Percentiles rank a stretch among this genome's conserved stretches.
Evolutionary conservation across 2,113 vertebrate species (phyloP).

Genomic region (Eudorcas thomsonii): DNA sequence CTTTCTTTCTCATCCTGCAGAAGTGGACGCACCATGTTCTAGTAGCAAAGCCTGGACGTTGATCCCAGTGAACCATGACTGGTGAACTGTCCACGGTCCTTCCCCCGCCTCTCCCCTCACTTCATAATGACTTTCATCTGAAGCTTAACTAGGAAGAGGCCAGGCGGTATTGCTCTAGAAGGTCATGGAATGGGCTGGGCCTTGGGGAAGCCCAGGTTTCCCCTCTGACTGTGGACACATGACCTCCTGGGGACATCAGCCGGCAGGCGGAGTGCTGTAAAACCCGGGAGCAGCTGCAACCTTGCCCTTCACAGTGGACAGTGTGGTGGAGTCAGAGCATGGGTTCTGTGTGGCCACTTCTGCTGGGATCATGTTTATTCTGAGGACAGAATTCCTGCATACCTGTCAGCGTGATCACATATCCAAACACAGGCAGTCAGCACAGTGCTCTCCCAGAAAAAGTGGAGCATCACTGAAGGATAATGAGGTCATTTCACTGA

Average conservation of each 20-base stretch:
- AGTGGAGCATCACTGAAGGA: neutral
- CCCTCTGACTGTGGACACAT: neutral
- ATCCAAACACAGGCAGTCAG: neutral
- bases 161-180: neutral
- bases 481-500: neutral
- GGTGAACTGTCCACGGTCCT: neutral
- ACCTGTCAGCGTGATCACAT: neutral
- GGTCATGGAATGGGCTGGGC: neutral
- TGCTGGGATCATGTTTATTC: neutral
- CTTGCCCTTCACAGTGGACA: neutral
- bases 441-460: neutral
- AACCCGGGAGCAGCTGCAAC: neutral
- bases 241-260: neutral
- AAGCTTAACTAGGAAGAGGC: neutral
- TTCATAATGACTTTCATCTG: neutral
- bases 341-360: neutral
- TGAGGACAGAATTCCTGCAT: neutral
- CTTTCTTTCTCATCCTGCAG: neutral
- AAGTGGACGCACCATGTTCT: neutral
- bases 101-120: neutral
- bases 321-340: neutral
- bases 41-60: neutral
- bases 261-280: rapidly evolving
- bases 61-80: neutral
- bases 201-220: neutral